Conservation (phyloP, 2,113 vertebrate species). For the Sceloporus tristichus region DNA sequence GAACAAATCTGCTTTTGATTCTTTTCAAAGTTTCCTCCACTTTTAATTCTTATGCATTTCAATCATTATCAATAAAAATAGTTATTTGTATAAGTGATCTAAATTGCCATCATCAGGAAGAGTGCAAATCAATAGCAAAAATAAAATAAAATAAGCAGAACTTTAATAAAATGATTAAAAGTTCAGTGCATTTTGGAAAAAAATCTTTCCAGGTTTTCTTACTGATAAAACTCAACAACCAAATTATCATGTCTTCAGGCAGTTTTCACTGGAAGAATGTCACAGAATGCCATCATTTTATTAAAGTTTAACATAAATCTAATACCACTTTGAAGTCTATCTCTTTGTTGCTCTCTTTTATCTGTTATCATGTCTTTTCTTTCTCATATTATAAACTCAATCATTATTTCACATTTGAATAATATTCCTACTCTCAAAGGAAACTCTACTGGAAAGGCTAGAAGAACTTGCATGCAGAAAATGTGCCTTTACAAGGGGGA, state of each 20-base stretch:
- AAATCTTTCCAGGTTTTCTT: background rate
- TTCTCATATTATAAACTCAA: background rate
- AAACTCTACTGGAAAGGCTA: background rate
- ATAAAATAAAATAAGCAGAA: background rate
- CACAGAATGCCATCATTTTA: background rate
- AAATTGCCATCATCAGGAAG: background rate
- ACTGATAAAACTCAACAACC: background rate
- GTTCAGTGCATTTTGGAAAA: background rate
- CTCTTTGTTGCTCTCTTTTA: background rate
- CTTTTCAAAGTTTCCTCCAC: no score
- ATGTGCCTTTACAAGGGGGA: no score
- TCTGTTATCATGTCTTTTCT: background rate
- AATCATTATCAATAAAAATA: no score
- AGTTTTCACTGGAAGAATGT: background rate
- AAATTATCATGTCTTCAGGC: background rate
- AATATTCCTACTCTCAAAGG: background rate
- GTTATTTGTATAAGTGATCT: background rate
- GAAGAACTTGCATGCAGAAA: no score
- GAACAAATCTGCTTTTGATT: no score
- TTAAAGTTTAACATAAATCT: background rate
- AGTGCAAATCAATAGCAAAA: background rate
- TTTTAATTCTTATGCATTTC: no score
- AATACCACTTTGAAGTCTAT: no score
- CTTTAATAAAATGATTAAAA: background rate
- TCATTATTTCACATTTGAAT: background rate